Conservation (phyloP, 2,797 vertebrate genomes). For the Caiman crocodilus region DNA sequence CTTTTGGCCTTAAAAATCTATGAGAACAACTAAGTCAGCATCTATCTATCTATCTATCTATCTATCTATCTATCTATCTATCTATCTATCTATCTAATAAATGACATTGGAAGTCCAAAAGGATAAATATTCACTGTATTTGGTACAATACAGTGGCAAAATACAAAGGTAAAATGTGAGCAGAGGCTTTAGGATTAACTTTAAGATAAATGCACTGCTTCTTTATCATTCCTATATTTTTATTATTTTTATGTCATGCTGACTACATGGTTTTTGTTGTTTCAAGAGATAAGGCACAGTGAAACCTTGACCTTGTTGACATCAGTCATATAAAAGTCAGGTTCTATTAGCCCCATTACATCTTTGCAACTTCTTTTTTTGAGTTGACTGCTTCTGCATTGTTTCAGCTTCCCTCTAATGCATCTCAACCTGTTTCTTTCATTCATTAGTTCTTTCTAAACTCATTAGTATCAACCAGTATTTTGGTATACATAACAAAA, state of each 20-base stretch:
- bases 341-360: not conserved
- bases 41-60: too few species aligned
- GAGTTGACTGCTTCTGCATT: not conserved
- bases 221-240: not conserved
- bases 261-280: not conserved
- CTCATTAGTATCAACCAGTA: not conserved
- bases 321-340: not conserved
- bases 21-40: too few species aligned
- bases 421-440: too few species aligned
- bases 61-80: too few species aligned
- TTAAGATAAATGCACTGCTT: not conserved
- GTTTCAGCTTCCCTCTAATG: not conserved
- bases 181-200: not conserved
- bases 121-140: too few species aligned
- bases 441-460: too few species aligned
- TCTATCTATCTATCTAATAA: too few species aligned
- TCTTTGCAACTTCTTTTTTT: not conserved
- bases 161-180: not conserved
- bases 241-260: not conserved
- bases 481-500: not conserved
- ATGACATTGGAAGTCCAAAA: too few species aligned
- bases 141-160: too few species aligned
- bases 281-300: not conserved
- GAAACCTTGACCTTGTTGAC: not conserved
- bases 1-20: too few species aligned